Evolutionary conservation across 2,797 vertebrate species (phyloP), one percentile per base, ranked within the genome.

Genomic region (Enteromius mattozi): DNA sequence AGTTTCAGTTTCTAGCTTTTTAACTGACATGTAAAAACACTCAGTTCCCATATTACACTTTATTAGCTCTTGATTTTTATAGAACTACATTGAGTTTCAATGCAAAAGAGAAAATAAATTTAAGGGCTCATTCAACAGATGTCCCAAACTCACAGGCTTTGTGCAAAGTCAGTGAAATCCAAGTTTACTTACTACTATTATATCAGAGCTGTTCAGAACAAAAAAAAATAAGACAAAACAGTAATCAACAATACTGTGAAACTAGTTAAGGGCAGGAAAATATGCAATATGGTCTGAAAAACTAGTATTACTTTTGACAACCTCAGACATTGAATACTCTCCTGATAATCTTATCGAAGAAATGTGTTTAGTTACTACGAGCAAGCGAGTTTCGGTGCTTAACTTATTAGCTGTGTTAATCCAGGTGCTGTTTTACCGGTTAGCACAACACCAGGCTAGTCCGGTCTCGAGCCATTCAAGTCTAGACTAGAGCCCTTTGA

Each of bases 381-480:
- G 61, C 10, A 76, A 9, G 3, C 71, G 47, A 76, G n/a, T 68
- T 30, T 56, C 37, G 35, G 21, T 78, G 75, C 74, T 78, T 59
- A 78, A 78, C 19, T 78, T 70, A 24, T 84, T 69, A 83, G 19
- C 63, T 70, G 21, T 77, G 82, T 47, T 77, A 78, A 83, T 83
- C 63, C 74, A 70, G 49, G 49, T 83, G 72, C 82, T 59, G 63
- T 69, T 78, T 72, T 37, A 56, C 82, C 82, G 82, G 82, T 76
- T 78, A 84, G 82, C 75, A 70, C 27, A 54, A 80, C 63, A 84
- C 59, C 65, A 35, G 35, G 82, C 75, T 84, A 78, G 75, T 61
- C 63, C 75, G 65, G 75, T 78, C 24, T 70, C 2, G 24, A 68
- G 65, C 9, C 72, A 33, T 54, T 83, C 12, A 76, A 76, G 5